Percentiles rank a stretch among this genome's conserved stretches.
Conservation (phyloP, 2,113 vertebrate species). For the Phocoena sinus region DNA sequence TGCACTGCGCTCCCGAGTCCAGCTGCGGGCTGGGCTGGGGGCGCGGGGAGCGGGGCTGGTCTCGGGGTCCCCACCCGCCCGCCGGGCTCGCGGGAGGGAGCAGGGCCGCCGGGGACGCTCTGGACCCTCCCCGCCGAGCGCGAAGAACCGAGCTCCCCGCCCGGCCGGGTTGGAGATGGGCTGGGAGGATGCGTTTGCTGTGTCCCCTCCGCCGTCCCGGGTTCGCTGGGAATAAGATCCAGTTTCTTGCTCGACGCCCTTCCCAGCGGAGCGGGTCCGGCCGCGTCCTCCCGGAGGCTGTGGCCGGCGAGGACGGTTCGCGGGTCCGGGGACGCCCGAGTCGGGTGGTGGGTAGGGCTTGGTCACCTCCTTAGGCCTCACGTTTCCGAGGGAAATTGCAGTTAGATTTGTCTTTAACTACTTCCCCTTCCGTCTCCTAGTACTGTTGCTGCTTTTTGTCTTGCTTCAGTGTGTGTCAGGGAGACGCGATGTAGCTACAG, state of each 20-base stretch:
- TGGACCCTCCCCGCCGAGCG: neutral
- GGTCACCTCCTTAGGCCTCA: neutral
- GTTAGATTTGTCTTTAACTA: neutral
- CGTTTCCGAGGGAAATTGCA: neutral
- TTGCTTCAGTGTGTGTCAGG: neutral
- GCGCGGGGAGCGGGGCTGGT: no score
- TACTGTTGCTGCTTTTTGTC: rapidly evolving
- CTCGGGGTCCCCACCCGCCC: neutral
- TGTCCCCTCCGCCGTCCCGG: neutral
- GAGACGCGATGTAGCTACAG: neutral
- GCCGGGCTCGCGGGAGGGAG: neutral
- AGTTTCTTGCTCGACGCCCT: neutral
- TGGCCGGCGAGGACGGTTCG: neutral
- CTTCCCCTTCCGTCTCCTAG: neutral
- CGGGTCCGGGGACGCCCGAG: neutral
- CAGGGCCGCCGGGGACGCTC: neutral
- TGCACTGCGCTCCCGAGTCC: neutral
- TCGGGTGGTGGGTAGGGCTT: neutral
- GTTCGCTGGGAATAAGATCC: neutral
- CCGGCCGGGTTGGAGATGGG: no score
- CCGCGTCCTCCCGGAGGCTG: neutral
- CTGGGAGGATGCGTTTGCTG: neutral
- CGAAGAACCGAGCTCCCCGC: no score
- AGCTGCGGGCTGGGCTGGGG: neutral
- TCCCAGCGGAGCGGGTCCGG: no score